Conservation (phyloP, 2,113 vertebrate genomes). For the Amblyornis subalaris region DNA sequence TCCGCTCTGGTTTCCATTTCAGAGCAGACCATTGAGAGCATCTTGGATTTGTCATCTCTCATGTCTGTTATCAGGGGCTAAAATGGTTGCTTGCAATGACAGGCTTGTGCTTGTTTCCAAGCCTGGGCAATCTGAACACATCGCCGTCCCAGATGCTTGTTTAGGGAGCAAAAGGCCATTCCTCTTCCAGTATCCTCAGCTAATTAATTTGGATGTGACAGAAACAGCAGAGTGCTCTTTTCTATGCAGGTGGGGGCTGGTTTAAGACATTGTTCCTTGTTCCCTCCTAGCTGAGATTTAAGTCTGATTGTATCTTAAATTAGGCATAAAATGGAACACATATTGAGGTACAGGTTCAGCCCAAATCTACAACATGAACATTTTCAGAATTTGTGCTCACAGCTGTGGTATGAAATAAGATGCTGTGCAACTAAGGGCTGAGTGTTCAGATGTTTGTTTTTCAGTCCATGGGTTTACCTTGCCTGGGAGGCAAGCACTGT, state of each 20-base stretch:
- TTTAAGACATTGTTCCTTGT: not conserved
- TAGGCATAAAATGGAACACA: not conserved
- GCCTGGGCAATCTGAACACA: not conserved
- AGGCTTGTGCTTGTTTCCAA: not conserved
- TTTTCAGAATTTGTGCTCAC: not conserved
- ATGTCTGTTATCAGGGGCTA: not conserved
- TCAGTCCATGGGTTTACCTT: not conserved
- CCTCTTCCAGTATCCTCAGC: not conserved
- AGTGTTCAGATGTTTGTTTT: not conserved
- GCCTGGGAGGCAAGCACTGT: not conserved
- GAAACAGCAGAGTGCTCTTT: not conserved
- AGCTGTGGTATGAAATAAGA: not conserved
- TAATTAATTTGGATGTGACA: not conserved
- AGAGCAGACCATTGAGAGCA: not conserved
- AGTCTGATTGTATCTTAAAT: not conserved
- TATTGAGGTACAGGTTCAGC: not conserved
- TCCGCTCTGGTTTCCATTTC: not conserved
- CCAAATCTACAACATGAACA: not conserved
- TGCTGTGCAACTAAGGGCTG: not conserved
- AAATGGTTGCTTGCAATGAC: not conserved
- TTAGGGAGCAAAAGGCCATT: not conserved
- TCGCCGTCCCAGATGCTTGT: not conserved
- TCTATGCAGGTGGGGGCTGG: accelerated
- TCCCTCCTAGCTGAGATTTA: not conserved
- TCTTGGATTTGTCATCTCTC: not conserved